Evolutionary conservation across 53 echinoderm and acorn worm species (phyloP).

Genomic region (Patiria pectinifera): DNA sequence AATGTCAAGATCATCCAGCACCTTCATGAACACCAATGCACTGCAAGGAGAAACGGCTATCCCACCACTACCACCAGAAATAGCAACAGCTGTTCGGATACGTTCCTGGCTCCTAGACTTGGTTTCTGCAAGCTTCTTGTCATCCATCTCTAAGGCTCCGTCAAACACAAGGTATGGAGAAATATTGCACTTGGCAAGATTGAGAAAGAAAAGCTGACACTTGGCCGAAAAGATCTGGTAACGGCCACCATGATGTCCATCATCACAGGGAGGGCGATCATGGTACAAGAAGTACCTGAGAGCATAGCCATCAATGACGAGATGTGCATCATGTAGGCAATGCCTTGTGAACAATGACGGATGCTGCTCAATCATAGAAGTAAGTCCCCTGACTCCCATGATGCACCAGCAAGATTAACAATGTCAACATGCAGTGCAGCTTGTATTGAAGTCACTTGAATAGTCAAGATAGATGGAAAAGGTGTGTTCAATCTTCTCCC

Average conservation of each 20-base stretch:
- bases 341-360: constrained; percentile 48
- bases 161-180: constrained; percentile 83
- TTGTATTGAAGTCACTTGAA: not conserved
- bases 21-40: constrained; percentile 67
- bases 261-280: constrained; percentile 60
- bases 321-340: constrained; percentile 67
- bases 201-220: constrained; percentile 70
- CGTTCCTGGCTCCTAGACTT: constrained; percentile 63
- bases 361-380: constrained; percentile 78
- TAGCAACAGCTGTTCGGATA: constrained; percentile 58
- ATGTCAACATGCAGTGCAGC: not conserved
- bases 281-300: constrained; percentile 66
- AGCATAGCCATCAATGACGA: constrained; percentile 88
- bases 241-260: constrained; percentile 86
- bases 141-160: constrained; percentile 83
- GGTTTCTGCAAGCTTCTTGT: constrained; percentile 81
- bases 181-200: constrained; percentile 72
- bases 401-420: not conserved
- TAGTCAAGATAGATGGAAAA: not conserved
- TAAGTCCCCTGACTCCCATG: constrained; percentile 92
- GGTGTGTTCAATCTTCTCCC: not conserved
- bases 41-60: constrained; percentile 62
- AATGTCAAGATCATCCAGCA: constrained; percentile 71
- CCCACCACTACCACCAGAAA: constrained; percentile 56
- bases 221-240: constrained; percentile 69